Evolutionary conservation across 2,797 vertebrate genomes (phyloP).

Genomic region (Dendrocincla fuliginosa): DNA sequence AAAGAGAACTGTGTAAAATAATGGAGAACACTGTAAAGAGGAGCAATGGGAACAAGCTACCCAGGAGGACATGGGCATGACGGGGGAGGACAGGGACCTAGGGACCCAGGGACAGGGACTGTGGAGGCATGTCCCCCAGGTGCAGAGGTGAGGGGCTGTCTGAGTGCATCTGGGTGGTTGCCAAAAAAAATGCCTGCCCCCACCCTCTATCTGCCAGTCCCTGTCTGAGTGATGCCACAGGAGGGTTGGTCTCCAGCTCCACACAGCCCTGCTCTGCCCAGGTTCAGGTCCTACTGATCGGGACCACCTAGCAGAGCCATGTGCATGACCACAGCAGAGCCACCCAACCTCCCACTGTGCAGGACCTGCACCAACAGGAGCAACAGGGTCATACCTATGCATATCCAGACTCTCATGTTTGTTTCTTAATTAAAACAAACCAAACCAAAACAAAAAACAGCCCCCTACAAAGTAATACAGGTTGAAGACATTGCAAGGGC

Average conservation of each 20-base stretch:
- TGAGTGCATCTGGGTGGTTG: not conserved
- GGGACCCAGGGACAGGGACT: not conserved
- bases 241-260: not conserved
- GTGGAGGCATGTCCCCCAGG: not conserved
- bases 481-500: not conserved
- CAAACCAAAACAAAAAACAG: not conserved
- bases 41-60: not conserved
- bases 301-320: not conserved
- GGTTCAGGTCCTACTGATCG: not conserved
- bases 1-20: not conserved
- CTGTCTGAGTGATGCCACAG: not conserved
- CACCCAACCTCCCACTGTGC: not conserved
- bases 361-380: not conserved
- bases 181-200: not conserved
- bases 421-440: not conserved
- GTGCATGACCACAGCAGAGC: not conserved
- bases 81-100: not conserved
- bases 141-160: not conserved
- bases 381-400: not conserved
- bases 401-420: not conserved
- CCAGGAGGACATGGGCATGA: not conserved
- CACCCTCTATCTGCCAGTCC: too few species aligned
- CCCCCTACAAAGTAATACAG: not conserved
- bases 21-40: not conserved
- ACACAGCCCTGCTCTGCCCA: not conserved